Percentiles rank a stretch among this genome's conserved stretches.
These are phyloP conservation scores for Pterocles gutturalis DNA, from an alignment of 2,113 vertebrate species.

Conservation along the genomic window DNA sequence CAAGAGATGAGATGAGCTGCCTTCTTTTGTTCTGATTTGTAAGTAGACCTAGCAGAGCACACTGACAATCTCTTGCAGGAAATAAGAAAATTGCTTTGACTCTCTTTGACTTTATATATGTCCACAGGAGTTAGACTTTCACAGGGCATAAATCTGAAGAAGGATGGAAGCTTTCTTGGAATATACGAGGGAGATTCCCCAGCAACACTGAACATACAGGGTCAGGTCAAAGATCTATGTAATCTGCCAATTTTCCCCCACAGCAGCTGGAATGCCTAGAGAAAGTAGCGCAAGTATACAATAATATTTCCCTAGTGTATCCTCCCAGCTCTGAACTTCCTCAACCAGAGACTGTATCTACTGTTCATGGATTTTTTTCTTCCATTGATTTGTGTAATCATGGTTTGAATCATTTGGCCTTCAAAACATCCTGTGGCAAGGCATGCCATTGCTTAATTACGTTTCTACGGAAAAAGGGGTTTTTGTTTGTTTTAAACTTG, in stretches of 20 bases:
- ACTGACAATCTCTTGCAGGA: not conserved
- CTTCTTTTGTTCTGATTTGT: not conserved
- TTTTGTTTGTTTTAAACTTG: slow-evolving; percentile 4
- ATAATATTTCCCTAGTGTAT: slow-evolving; percentile 41
- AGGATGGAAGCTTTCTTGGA: not conserved
- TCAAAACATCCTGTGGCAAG: slow-evolving; percentile 57
- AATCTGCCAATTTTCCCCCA: not conserved
- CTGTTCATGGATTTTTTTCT: not conserved
- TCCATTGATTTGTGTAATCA: slow-evolving; percentile 28
- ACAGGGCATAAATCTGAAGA: not conserved
- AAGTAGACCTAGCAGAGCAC: not conserved
- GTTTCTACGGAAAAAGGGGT: not conserved
- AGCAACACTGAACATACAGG: not conserved
- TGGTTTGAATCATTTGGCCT: not conserved
- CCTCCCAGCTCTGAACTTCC: slow-evolving; percentile 60
- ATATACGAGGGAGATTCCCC: not conserved
- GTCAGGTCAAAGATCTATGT: not conserved
- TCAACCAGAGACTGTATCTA: slow-evolving; percentile 1
- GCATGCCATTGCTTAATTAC: not conserved
- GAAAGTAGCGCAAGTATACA: not conserved
- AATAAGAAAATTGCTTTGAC: not conserved
- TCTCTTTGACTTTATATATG: not conserved
- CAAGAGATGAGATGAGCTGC: not conserved
- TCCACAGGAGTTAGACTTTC: not conserved
- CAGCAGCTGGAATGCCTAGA: not conserved